Base-by-base conservation (phyloP, 2,113 vertebrate genomes). In the Leptobrachium leishanense region DNA sequence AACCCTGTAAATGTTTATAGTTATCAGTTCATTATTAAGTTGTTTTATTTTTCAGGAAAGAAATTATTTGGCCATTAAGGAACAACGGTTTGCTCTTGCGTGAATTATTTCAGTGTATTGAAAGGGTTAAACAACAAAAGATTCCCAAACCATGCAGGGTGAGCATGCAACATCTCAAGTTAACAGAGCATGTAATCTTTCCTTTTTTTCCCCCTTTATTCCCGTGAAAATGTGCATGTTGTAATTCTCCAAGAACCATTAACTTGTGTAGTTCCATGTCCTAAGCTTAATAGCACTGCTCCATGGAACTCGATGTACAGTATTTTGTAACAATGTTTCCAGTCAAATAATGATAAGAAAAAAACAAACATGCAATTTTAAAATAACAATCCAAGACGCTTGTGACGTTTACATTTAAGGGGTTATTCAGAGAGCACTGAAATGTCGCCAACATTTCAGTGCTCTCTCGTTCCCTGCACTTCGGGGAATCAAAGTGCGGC, bases 191-290 rank as follows among this genome's bases (percentile, higher is more conserved):
- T 44, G 67, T 68, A 68, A 68, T 68, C 39, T 41, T 42, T 15
- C 55, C 55, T 59, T 59, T 68, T 1, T 68, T 68, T 15, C 15
- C 42, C 6, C 13, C 31, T 64, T 59, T 59, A 13, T 43, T 43
- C 15, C 67, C 3, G 43, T 68, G 67, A 68, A 64, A 68, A 68
- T 68, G 67, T 43, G 67, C 10, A 68, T 68, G 67, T 68, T 43
- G 40, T 11, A 43, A 68, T 68, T 15, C 67, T 68, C 11, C 42
- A 43, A 43, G 67, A 68, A 43, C 41, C 6, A 68, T 68, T 42
- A 68, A 68, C 11, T 68, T 6, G 43, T 68, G 40, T 66, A 64
- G 64, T 11, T 66, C 41, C 31, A 43, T 68, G 67, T 39, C 67
- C 40, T 13, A 13, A 68, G 67, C 67, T 68, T 68, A 41, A 68